Evolutionary conservation across 2,797 vertebrate species (phyloP), one percentile per base, ranked within the genome.

Genomic region (Acridotheres tristis): DNA sequence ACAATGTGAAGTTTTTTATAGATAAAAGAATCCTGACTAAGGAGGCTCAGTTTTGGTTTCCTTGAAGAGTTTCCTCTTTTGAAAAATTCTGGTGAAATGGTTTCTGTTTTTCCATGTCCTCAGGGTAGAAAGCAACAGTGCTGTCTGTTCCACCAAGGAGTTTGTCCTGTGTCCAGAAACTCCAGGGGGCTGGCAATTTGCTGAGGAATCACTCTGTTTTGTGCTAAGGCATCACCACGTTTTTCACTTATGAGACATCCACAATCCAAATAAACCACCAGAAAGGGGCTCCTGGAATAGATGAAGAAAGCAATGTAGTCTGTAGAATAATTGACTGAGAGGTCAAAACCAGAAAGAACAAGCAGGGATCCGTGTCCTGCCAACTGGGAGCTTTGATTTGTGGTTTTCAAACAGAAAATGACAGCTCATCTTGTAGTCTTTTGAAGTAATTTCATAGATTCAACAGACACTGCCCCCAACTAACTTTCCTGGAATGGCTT

Each of bases 281-380:
- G 62, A 73, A 89, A 90, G 19, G 6, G 13, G 16, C 32, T 96
- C 10, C 53, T 81, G 62, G 66, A 88, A 61, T 23, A 63, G 17
- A 45, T n/a, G 82, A 82, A 80, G 58, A 84, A 89, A 86, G 10
- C 36, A 65, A 25, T 53, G 8, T 47, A 25, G 66, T 16, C 84
- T 85, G 51, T 68, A 61, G 36, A 89, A 74, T 50, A 90, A 48
- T 59, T 76, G 61, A 80, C 48, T 55, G 15, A 57, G 43, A 63
- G 76, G 82, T 96, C 55, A 92, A 55, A 96, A 75, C 30, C 55
- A 75, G 72, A 78, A 88, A 80, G 73, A 85, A 36, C 45, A 79
- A 61, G 53, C 14, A 59, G 66, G 19, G 43, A 76, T 85, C 50
- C 6, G 0, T 68, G 62, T 74, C 50, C 50, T 77, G 54, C 81